phyloP scores from a whole-genome alignment of 1,140 invertebrate species.

The Mactra quadrangularis region DNA sequence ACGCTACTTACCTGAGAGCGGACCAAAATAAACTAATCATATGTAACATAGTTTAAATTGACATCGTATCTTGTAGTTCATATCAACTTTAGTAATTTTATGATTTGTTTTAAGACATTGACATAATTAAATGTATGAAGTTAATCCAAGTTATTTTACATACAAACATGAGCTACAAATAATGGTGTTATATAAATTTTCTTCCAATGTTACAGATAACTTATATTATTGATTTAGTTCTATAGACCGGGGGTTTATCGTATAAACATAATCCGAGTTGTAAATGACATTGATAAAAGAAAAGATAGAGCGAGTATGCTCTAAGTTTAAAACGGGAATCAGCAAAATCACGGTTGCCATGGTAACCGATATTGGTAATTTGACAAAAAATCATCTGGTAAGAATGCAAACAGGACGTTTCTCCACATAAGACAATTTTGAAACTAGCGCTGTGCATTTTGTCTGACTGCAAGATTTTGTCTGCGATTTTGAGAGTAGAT shows the following conservation, averaged over 20 bases:
- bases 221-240: constrained; percentile 51
- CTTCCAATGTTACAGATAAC: constrained; percentile 7
- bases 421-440: too few relatives aligned
- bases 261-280: constrained; percentile 6
- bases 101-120: constrained; percentile 3
- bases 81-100: constrained; percentile 2
- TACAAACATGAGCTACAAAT: too few relatives aligned
- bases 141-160: too few relatives aligned
- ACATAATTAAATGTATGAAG: constrained; percentile 8
- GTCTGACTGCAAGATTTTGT: too few relatives aligned
- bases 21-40: constrained; percentile 42
- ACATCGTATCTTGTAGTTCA: too few relatives aligned
- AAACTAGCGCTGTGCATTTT: too few relatives aligned
- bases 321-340: constrained; percentile 22
- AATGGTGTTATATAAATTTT: constrained; percentile 4
- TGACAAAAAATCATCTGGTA: constrained; percentile 1
- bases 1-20: constrained; percentile 35
- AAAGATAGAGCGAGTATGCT: constrained; percentile 14
- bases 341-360: constrained; percentile 25
- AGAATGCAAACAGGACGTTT: too few relatives aligned
- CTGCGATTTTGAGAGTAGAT: too few relatives aligned
- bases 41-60: constrained; percentile 25
- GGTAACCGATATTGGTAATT: constrained; percentile 26
- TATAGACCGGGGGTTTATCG: constrained; percentile 18
- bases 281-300: constrained; percentile 35